A percentile compares a stretch with the other conserved stretches of the same genome.
Evolutionary conservation across 2,888 invertebrate genomes (phyloP).

Genomic region (Myathropa florea): DNA sequence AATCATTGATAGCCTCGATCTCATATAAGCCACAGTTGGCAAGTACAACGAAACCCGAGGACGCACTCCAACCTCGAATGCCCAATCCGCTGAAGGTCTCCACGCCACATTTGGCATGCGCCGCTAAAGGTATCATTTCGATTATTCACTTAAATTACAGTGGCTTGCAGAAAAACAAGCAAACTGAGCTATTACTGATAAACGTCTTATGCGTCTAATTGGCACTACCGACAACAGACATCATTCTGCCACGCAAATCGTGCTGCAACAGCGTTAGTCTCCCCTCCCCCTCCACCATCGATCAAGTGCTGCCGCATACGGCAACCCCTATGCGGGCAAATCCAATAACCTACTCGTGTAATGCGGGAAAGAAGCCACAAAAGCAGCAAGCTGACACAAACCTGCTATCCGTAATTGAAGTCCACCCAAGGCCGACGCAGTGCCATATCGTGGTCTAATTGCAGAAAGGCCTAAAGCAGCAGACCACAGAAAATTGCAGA

Average conservation of each 20-base stretch:
- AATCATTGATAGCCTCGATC: neutral
- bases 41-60: constrained; percentile 6
- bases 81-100: neutral
- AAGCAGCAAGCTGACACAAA: neutral
- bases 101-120: neutral
- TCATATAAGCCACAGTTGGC: neutral
- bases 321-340: constrained; percentile 8
- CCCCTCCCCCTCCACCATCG: neutral
- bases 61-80: constrained; percentile 13
- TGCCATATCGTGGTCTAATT: constrained; percentile 35
- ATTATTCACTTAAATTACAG: constrained; percentile 18
- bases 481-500: neutral
- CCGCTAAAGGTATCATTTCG: constrained; percentile 19
- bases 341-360: constrained; percentile 38
- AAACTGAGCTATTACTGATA: constrained; percentile 9
- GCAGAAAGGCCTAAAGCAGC: neutral
- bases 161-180: neutral
- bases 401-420: constrained; percentile 13
- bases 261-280: neutral
- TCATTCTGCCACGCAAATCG: constrained; percentile 19
- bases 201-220: constrained; percentile 14
- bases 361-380: constrained; percentile 41
- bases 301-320: constrained; percentile 4
- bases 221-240: constrained; percentile 15
- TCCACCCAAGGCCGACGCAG: constrained; percentile 33